phyloP scores from a whole-genome alignment of 2,113 vertebrate genomes.

The Climacteris rufus region DNA sequence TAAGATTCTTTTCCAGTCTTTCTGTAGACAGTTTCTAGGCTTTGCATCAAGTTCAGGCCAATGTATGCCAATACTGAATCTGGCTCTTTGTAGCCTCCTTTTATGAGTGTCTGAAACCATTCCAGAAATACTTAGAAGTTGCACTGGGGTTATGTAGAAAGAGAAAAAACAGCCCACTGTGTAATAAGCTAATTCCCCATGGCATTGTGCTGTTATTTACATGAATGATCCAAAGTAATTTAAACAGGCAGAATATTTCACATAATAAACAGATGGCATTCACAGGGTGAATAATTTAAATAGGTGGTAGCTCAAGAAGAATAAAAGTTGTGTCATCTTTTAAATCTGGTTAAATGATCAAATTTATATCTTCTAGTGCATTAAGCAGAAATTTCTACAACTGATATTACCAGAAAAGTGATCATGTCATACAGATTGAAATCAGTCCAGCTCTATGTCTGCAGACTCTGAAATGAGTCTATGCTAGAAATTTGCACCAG shows the following conservation, averaged over 20 bases:
- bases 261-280: background rate
- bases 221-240: background rate
- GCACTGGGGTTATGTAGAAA: background rate
- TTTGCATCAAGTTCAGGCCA: background rate
- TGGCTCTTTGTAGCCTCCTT: background rate
- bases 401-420: background rate
- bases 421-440: background rate
- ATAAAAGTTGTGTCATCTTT: background rate
- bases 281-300: background rate
- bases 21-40: background rate
- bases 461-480: background rate
- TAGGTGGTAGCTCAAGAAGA: background rate
- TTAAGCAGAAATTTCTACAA: background rate
- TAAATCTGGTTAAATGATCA: background rate
- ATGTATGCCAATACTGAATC: background rate
- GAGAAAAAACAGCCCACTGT: background rate
- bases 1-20: background rate
- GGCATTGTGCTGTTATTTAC: background rate
- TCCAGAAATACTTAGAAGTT: conserved; percentile 15
- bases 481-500: background rate
- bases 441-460: background rate
- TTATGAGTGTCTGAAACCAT: background rate
- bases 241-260: background rate
- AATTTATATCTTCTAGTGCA: background rate
- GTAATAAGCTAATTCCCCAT: background rate